Conservation (phyloP, 2,797 vertebrate genomes). For the Sebastiscus albofasciatus region DNA sequence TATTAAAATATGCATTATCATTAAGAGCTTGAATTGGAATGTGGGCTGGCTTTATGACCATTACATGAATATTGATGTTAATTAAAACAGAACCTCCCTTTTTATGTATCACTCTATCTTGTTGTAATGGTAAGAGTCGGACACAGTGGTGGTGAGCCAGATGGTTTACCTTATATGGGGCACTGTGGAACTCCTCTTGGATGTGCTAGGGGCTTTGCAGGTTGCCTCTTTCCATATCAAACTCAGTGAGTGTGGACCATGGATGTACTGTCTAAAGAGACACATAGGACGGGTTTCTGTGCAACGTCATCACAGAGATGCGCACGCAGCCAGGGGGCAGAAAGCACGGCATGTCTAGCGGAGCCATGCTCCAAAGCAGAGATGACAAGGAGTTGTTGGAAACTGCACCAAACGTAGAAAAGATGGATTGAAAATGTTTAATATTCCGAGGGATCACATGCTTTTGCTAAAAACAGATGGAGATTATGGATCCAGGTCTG, state of each 20-base stretch:
- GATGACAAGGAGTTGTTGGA: too few relatives aligned
- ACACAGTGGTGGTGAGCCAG: conserved; percentile 32
- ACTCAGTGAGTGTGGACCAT: background rate
- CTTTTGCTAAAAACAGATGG: too few relatives aligned
- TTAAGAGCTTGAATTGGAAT: conserved; percentile 79
- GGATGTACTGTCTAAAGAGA: too few relatives aligned
- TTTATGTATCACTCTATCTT: conserved; percentile 74
- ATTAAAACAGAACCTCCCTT: conserved; percentile 80
- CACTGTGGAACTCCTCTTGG: conserved; percentile 40
- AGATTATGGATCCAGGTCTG: too few relatives aligned
- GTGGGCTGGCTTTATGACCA: conserved; percentile 68
- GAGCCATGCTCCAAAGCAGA: accelerated
- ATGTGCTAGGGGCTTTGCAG: conserved; percentile 24
- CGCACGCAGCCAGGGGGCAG: too few relatives aligned
- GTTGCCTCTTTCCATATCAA: conserved; percentile 20
- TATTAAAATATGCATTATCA: conserved; percentile 86
- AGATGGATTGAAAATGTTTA: too few relatives aligned
- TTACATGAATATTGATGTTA: conserved; percentile 85
- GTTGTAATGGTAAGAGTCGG: conserved; percentile 61
- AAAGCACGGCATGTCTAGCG: too few relatives aligned
- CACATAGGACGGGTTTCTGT: background rate
- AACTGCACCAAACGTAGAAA: too few relatives aligned
- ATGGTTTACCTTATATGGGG: conserved; percentile 57
- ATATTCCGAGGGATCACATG: too few relatives aligned
- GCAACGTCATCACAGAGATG: too few relatives aligned